Evolutionary conservation across 2,888 invertebrate genomes (phyloP), one percentile per base, ranked within the genome.

Genomic region (Torymus auratus): DNA sequence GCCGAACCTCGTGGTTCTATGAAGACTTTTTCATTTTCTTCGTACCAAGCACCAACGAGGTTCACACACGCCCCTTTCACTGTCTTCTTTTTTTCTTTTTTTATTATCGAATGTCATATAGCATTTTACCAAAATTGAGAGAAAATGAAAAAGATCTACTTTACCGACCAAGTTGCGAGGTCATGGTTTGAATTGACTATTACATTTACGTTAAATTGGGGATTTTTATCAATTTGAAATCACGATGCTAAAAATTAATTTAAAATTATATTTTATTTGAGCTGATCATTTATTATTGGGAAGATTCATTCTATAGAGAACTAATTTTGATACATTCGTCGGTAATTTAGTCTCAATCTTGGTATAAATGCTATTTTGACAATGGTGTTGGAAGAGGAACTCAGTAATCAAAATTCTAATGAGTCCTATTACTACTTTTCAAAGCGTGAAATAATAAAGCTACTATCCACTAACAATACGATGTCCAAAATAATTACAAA

Each of bases 361-460:
- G 60, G 61, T 20, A 67, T 53, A 68, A 73, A 76, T 69, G 65
- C 78, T 79, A 64, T 53, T 28, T 41, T 17, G 70, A 75, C 67
- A 20, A 64, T 80, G 80, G 80, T 80, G 80, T 80, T 80, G 80
- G 80, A 80, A 80, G 61, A 74, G 74, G 70, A 64, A 79, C 23
- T 65, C 50, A 52, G 62, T 65, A 55, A 70, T 61, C 7, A 23
- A 77, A 0, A 65, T 17, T 76, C 55, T 67, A 75, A 60, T 60
- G 41, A 70, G 7, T 65, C 70, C 65, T 67, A 71, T 67, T 67
- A 5, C 75, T 79, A 79, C 74, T 62, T 52, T 67, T 62, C 10
- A 56, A 76, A 81, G 80, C 77, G 68, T 81, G 65, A 80, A 73
- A 80, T 68, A 80, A 67, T 65, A 61, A 81, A 81, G 77, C 81